Evolutionary conservation across 1,140 invertebrate species (phyloP), one percentile per base, ranked within the genome.

Genomic region (Scaptomyza hsui): DNA sequence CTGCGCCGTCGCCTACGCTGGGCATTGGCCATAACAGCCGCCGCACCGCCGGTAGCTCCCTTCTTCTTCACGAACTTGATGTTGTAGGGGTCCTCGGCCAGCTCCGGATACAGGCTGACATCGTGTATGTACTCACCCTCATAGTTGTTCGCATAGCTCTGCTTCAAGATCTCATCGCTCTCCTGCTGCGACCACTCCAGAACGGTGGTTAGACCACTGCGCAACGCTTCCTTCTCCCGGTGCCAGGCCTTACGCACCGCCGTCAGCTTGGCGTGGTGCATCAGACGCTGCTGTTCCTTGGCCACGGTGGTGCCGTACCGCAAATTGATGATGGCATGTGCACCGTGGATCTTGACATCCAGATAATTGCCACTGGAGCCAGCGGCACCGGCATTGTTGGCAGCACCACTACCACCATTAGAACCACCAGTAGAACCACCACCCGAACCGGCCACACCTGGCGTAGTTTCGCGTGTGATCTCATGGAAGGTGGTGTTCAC

Each of bases 31-130:
- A n/a, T 1, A 2, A 90, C 89, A 10, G 85, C 89, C 19, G 89
- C 89, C 4, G 82, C 82, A 1, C 82, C 89, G 9, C 89, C 89
- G 1, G 89, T 89, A 48, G 89, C 89, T 5, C 93, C 91, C 68
- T 94, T 94, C 90, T 96, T 96, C 92, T 97, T 97, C 9, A 96
- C 93, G 89, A 98, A 97, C 75, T 95, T 94, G 53, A 99, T 95
- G 92, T 98, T 99, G 92, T 97, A 98, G 1, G 97, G 97, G 93
- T 99, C 98, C 92, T 99, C 98, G 10, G 97, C 96, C 10, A 99
- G 93, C 90, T 98, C 96, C 0, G 98, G 97, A 93, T 97, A 98
- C 13, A 95, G 92, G 75, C 95, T 94, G 13, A 97, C 95, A 85
- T 98, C 96, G 91, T 98, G 96, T 62, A 97, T 95, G 92, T 98